Base-by-base conservation (phyloP, 1,140 invertebrate genomes). In the Drosophila hydei region DNA sequence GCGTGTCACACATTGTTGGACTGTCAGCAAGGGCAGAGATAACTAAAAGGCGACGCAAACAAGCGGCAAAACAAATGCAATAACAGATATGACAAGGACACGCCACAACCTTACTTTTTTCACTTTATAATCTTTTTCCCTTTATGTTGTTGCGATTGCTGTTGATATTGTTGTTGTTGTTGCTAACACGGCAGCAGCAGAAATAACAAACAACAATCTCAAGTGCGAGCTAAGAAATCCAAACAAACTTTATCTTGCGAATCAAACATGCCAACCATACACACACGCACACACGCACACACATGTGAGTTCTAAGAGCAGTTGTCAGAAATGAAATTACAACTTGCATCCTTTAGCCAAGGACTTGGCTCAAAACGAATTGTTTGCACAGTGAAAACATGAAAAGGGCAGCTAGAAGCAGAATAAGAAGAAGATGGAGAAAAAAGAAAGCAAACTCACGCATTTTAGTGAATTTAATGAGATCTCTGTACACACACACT, bases 181-280 rank as follows among this genome's bases (percentile, higher is more conserved):
- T 14, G 38, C 38, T 16, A 33, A 21, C n/a, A 36, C 36, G 19
- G 38, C 30, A 52, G 48, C 55, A 79, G 48, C 65, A 75, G 56
- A 60, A 55, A 72, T 61, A 73, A 65, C 65, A 70, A 64, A 74
- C 71, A 73, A 74, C 63, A 76, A 76, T 63, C 69, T 81, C 69
- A 61, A 60, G 38, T 47, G 65, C 65, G 27, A 72, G 61, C 63
- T 52, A 51, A 60, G 60, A 77, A 87, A 81, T 87, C 63, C 81
- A 87, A 87, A 81, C 74, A 85, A 87, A 87, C 77, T 87, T 87
- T 87, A 87, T 87, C 83, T 88, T 88, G 75, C 14, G 68, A 81
- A 81, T 87, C 76, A 85, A 77, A 85, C 67, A 80, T 77, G 62
- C 81, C 70, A 54, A 23, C 38, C 42, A 67, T 38, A 43, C 45